Percentiles rank a stretch among this genome's conserved stretches.
Evolutionary conservation across 2,113 vertebrate genomes (phyloP).

Genomic region (Myanophis thanlyinensis): DNA sequence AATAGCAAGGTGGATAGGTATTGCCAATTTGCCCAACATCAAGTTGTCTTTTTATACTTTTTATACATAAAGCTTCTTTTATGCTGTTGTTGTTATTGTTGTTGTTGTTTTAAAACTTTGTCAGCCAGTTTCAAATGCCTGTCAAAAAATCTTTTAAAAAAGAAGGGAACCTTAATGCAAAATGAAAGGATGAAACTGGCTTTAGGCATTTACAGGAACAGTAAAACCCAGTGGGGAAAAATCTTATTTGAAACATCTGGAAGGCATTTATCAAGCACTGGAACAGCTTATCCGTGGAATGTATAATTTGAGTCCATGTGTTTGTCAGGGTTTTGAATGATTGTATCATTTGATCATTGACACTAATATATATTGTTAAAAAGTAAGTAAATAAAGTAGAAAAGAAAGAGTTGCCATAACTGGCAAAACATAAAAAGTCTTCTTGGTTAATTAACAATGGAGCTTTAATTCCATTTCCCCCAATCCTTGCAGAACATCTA

Average conservation of each 20-base stretch:
- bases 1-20: not conserved
- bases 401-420: too few relatives aligned
- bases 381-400: not conserved
- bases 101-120: not conserved
- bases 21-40: not conserved
- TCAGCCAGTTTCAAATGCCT: not conserved
- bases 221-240: not conserved
- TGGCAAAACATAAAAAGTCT: not conserved
- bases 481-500: not conserved
- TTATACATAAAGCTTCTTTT: too few relatives aligned
- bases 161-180: not conserved
- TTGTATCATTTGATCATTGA: not conserved
- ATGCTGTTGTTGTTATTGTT: not conserved
- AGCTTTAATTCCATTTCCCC: not conserved
- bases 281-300: constrained; percentile 13
- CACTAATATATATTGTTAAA: too few relatives aligned
- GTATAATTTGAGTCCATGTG: not conserved
- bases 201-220: not conserved
- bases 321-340: not conserved
- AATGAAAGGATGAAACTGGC: not conserved
- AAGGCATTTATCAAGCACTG: not conserved
- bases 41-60: not conserved
- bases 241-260: constrained; percentile 8
- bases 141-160: not conserved
- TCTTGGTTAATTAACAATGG: not conserved